These are phyloP conservation scores for Limnephilus rhombicus DNA, from an alignment of 2,888 invertebrate genomes.

Conservation along the genomic window DNA sequence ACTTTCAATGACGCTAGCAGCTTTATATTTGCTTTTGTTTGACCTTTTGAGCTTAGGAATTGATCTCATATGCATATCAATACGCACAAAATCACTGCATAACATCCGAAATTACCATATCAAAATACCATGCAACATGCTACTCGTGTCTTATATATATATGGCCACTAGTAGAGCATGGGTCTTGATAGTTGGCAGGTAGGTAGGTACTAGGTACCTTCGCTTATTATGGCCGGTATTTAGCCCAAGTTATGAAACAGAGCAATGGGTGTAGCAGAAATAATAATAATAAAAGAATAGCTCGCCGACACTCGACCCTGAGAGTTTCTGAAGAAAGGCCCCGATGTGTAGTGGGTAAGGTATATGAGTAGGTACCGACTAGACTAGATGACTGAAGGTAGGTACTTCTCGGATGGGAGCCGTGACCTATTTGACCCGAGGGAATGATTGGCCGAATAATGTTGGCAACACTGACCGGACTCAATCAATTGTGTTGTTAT, in stretches of 20 bases:
- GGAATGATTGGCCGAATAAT: background rate
- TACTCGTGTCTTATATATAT: background rate
- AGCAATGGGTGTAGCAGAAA: slow-evolving; percentile 13
- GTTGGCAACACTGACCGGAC: background rate
- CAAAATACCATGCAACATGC: background rate
- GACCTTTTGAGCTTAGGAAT: background rate
- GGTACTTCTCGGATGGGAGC: slow-evolving; percentile 4
- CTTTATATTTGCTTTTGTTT: background rate
- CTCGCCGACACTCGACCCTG: slow-evolving; percentile 23
- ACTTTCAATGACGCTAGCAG: background rate
- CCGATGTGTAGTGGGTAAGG: background rate
- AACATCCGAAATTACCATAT: background rate
- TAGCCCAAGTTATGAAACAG: slow-evolving; percentile 37
- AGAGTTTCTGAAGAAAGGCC: slow-evolving; percentile 34
- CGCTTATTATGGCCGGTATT: slow-evolving; percentile 21
- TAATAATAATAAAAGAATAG: slow-evolving; percentile 1
- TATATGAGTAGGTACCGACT: background rate
- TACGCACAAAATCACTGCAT: background rate
- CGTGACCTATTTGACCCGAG: slow-evolving; percentile 40
- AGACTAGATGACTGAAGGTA: too few relatives aligned
- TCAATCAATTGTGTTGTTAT: background rate
- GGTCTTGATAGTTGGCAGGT: background rate
- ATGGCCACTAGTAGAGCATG: background rate
- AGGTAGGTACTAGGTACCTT: background rate
- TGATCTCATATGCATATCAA: background rate